These are phyloP conservation scores for Nematolebias whitei DNA, from an alignment of 2,113 vertebrate species.

Conservation along the genomic window DNA sequence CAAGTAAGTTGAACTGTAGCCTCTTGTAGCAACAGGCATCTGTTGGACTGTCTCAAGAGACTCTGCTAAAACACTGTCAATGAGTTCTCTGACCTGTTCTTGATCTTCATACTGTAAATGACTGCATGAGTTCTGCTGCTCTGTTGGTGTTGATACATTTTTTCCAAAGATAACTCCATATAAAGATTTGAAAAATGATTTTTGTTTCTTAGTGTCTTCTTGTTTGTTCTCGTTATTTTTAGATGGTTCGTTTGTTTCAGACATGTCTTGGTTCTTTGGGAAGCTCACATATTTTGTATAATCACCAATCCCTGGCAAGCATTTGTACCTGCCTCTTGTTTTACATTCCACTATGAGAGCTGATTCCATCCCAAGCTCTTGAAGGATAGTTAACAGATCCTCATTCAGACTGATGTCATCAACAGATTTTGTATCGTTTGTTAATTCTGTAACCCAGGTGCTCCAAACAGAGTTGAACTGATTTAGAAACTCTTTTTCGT, in stretches of 20 bases:
- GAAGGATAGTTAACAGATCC: not conserved
- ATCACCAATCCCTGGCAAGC: not conserved
- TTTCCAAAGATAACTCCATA: too few species aligned
- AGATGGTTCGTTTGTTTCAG: fast-evolving
- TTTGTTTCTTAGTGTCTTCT: fast-evolving
- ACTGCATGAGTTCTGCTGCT: fast-evolving
- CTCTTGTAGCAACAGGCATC: conserved; percentile 24
- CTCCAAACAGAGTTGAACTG: conserved; percentile 33
- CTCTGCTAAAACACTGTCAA: not conserved
- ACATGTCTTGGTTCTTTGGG: not conserved
- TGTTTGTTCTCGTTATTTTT: fast-evolving
- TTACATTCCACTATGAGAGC: not conserved
- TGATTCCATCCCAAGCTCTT: not conserved
- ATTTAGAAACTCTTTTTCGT: conserved; percentile 17
- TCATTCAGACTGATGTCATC: conserved; percentile 11
- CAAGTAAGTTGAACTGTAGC: conserved; percentile 24
- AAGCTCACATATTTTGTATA: not conserved
- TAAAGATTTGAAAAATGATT: too few species aligned
- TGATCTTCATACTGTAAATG: not conserved
- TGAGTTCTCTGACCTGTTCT: not conserved
- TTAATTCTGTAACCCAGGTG: conserved; percentile 3
- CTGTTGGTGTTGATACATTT: not conserved
- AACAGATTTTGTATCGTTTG: conserved; percentile 4
- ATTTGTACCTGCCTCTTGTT: not conserved
- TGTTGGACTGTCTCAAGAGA: fast-evolving